Conservation (phyloP, 1,140 invertebrate species). For the Asobara japonica region DNA sequence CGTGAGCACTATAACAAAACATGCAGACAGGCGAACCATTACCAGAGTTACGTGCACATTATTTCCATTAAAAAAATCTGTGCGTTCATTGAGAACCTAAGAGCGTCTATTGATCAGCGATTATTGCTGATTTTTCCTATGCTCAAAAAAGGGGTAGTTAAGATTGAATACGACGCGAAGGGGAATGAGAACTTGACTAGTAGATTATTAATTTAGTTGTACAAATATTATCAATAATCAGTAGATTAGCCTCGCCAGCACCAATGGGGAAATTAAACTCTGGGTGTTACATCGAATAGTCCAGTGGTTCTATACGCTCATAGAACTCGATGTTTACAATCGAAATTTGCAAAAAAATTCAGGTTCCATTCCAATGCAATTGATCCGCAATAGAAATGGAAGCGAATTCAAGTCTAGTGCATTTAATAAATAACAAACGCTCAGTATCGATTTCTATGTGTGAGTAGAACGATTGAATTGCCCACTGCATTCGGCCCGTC, state of each 20-base stretch:
- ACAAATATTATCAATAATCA: not conserved
- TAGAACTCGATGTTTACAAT: not conserved
- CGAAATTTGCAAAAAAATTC: no score
- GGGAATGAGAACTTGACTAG: not conserved
- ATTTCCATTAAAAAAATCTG: not conserved
- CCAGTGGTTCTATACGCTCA: not conserved
- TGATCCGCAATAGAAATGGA: no score
- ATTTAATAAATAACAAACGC: no score
- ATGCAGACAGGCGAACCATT: constrained; percentile 59
- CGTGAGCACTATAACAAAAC: constrained; percentile 62
- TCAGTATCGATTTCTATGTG: not conserved
- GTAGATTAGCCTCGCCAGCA: not conserved
- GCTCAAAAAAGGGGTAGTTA: not conserved
- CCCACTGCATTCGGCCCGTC: not conserved
- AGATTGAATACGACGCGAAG: not conserved
- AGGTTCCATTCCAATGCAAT: no score
- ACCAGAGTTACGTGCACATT: constrained; percentile 46
- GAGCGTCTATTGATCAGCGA: not conserved
- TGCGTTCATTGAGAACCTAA: not conserved
- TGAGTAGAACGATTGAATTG: not conserved
- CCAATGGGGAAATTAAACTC: not conserved
- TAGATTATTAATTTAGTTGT: not conserved
- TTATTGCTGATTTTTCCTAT: not conserved
- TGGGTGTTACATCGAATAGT: not conserved
- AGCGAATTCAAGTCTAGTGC: no score